Conservation (phyloP, 1,140 invertebrate species). For the Chelonus insularis region DNA sequence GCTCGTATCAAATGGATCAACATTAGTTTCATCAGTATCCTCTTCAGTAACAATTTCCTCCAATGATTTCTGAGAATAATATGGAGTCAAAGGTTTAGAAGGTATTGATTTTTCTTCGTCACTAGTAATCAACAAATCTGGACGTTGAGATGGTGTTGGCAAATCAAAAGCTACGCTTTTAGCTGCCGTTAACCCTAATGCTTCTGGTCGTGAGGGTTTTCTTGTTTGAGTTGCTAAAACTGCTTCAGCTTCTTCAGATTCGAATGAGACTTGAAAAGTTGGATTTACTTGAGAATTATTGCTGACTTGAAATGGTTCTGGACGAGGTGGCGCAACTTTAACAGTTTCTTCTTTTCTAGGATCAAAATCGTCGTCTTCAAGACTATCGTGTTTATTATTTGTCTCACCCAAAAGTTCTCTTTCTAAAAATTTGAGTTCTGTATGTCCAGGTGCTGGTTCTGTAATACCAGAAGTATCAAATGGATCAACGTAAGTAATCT, state of each 20-base stretch:
- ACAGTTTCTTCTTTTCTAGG: constrained; percentile 62
- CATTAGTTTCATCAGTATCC: constrained; percentile 50
- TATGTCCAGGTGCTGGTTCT: constrained; percentile 71
- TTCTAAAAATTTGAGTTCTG: constrained; percentile 78
- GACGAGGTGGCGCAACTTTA: constrained; percentile 20
- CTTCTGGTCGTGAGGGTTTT: constrained; percentile 65
- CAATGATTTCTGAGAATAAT: constrained; percentile 64
- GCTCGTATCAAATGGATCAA: constrained; percentile 84
- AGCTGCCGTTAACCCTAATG: constrained; percentile 52
- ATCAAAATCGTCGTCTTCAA: constrained; percentile 71
- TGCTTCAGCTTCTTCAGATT: constrained; percentile 56
- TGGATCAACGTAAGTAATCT: constrained; percentile 74
- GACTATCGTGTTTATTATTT: constrained; percentile 18
- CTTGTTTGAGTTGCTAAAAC: constrained; percentile 38
- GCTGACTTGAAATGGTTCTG: constrained; percentile 16
- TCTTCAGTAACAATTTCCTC: constrained; percentile 55
- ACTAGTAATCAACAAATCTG: constrained; percentile 65
- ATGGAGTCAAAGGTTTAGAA: constrained; percentile 77
- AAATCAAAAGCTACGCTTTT: constrained; percentile 76
- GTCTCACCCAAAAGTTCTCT: constrained; percentile 68
- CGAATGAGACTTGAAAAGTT: constrained; percentile 32
- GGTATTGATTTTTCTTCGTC: constrained; percentile 64
- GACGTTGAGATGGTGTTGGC: constrained; percentile 56
- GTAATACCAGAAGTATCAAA: constrained; percentile 82
- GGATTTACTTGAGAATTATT: background rate